phyloP scores from a whole-genome alignment of 2,113 vertebrate species.

The Corydoras maculifer region DNA sequence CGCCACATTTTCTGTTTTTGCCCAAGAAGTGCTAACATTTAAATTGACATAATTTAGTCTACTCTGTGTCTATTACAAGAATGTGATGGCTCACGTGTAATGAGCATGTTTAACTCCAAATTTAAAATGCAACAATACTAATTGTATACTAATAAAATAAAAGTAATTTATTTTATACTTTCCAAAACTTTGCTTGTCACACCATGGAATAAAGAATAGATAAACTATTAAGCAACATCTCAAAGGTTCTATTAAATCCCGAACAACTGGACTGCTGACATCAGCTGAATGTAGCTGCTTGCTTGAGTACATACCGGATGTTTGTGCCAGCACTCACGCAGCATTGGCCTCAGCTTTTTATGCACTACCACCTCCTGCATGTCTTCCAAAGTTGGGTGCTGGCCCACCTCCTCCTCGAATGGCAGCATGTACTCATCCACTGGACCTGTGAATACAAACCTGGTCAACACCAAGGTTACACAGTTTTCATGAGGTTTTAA shows the following conservation, averaged over 20 bases:
- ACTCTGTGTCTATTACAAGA: no score
- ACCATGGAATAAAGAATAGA: no score
- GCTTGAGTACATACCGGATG: conserved; percentile 74
- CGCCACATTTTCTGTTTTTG: no score
- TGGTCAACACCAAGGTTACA: not conserved
- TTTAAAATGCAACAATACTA: no score
- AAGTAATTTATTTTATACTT: no score
- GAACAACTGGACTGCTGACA: not conserved
- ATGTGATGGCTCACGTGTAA: no score
- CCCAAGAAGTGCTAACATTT: no score
- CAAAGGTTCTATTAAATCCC: not conserved
- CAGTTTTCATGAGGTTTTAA: not conserved
- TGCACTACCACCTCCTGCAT: conserved; percentile 99
- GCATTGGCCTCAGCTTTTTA: conserved; percentile 91
- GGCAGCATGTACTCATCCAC: conserved; percentile 83
- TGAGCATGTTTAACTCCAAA: no score
- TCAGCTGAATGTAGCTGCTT: not conserved
- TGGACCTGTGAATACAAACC: conserved; percentile 58
- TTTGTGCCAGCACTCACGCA: conserved; percentile 96
- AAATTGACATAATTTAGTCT: no score
- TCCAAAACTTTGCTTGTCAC: no score
- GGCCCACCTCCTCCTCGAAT: conserved; percentile 78
- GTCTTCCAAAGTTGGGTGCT: conserved; percentile 96
- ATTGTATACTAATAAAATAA: no score
- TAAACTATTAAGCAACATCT: no score